A percentile compares a stretch with the other conserved stretches of the same genome.
phyloP scores from a whole-genome alignment of 2,888 invertebrate genomes.

The Metallyticus violacea region DNA sequence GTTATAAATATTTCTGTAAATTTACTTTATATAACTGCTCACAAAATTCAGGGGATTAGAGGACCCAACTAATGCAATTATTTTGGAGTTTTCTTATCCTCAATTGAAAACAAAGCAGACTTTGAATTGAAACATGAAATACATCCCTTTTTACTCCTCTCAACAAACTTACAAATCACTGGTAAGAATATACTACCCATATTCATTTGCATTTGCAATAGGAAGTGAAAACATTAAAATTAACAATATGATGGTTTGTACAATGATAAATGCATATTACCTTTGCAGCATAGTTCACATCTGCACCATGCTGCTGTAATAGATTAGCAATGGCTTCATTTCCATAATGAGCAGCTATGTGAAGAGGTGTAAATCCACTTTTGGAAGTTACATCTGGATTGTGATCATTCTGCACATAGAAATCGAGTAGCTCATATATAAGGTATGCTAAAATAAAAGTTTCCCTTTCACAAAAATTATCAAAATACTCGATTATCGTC shows the following conservation, averaged over 20 bases:
- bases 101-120: no score
- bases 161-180: no score
- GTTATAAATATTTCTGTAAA: no score
- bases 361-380: constrained; percentile 96
- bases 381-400: constrained; percentile 96
- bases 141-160: no score
- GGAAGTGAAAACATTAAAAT: background rate
- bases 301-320: constrained; percentile 85
- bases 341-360: constrained; percentile 98
- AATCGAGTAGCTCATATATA: background rate
- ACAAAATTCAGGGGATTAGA: no score
- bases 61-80: no score
- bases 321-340: constrained; percentile 91
- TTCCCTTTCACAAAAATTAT: background rate
- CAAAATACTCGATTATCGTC: no score
- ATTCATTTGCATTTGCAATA: no score
- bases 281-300: constrained; percentile 94
- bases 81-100: no score
- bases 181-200: no score
- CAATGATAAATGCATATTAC: constrained; percentile 46
- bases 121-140: no score
- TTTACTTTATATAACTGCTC: no score
- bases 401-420: constrained; percentile 73
- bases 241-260: background rate
- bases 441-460: background rate